Base-by-base conservation (phyloP, 1,140 invertebrate genomes). In the Helicoverpa zea region DNA sequence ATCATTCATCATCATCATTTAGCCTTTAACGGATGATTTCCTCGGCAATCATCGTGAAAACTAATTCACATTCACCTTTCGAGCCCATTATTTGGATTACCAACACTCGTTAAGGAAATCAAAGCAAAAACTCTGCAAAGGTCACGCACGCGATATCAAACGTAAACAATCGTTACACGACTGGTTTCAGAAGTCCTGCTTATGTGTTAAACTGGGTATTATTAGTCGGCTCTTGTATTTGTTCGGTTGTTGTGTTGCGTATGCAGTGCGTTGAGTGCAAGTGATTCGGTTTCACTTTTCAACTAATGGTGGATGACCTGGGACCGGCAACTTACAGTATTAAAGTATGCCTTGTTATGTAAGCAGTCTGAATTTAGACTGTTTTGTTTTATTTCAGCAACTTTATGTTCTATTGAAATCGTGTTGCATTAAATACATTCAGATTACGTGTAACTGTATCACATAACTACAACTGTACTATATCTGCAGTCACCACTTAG, bases 201-300 rank as follows among this genome's bases (percentile, higher is more conserved):
- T 9, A 1, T 23, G 43, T 18, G 18, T 1, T 23, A 43, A 13
- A 18, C 1, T 49, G 64, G 5, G 18, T 68, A 43, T 49, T 1
- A 16, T 18, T 11, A 49, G 11, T 49, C 3, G 0, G 43, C 43
- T 68, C 12, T 51, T 23, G 9, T 13, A 49, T 3, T 49, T 49
- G 64, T n/a, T 68, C n/a, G 43, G 43, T 5, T 68, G 16, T 49
- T 11, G 23, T 43, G 63, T 49, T 68, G 43, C 64, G 43, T 68
- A 68, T 68, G 16, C 16, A 47, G 16, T 49, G 16, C 43, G 43
- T 13, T 29, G 2, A 61, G 58, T 61, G 58, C 58, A 61, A 61
- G 58, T 68, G 64, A 68, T 10, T 68, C 18, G 43, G 43, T 68
- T 68, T 68, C 64, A 68, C 64, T 68, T 68, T 68, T 68, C 16